Conservation (phyloP, 2,113 vertebrate genomes). For the Syrrhaptes paradoxus region DNA sequence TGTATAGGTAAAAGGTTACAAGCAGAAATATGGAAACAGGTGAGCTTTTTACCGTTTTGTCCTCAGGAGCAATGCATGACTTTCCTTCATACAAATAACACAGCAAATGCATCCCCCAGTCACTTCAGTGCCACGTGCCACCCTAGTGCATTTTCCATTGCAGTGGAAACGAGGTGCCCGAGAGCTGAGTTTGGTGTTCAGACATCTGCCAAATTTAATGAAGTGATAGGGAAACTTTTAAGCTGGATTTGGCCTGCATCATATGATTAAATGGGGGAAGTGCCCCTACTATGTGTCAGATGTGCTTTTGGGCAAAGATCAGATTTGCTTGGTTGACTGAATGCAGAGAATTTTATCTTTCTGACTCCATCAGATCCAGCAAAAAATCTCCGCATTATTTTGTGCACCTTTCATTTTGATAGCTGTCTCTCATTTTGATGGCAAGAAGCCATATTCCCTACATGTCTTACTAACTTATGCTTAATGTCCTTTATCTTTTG, state of each 20-base stretch:
- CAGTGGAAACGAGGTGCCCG: not conserved
- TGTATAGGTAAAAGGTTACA: not conserved
- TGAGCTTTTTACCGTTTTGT: not conserved
- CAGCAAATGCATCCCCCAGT: not conserved
- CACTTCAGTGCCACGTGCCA: not conserved
- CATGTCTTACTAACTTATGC: not conserved
- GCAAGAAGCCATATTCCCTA: not conserved
- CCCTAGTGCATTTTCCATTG: not conserved
- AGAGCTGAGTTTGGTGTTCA: not conserved
- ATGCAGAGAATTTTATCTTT: not conserved
- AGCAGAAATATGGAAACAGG: not conserved
- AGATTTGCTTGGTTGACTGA: not conserved
- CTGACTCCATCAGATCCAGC: not conserved
- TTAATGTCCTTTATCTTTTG: not conserved
- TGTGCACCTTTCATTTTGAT: not conserved
- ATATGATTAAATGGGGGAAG: not conserved
- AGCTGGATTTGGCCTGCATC: conserved; percentile 23
- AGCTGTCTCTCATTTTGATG: not conserved
- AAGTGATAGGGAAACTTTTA: conserved; percentile 37
- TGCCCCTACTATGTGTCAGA: not conserved
- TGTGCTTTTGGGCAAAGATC: not conserved
- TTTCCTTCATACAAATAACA: not conserved
- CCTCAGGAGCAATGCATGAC: not conserved
- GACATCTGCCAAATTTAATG: conserved; percentile 45
- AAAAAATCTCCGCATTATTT: not conserved